Percentiles rank a stretch among this genome's conserved stretches.
These are phyloP conservation scores for Eclectus roratus DNA, from an alignment of 2,113 vertebrate genomes.

Conservation along the genomic window DNA sequence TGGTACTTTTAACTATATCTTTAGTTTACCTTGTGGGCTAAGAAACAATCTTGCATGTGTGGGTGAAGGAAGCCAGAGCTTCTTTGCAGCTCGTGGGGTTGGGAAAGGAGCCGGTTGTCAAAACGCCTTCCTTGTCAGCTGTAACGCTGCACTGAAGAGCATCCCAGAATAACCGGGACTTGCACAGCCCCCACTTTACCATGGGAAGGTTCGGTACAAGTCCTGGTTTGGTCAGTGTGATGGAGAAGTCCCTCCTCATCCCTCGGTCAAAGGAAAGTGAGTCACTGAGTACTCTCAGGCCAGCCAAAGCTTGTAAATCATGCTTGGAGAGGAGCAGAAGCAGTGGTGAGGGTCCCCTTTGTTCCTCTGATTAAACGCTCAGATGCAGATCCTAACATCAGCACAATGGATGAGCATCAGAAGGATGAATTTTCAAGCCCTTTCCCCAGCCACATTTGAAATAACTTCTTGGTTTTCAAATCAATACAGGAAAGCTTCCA, in stretches of 20 bases:
- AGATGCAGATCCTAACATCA: background rate
- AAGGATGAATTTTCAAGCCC: constrained; percentile 8
- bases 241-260: background rate
- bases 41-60: constrained; percentile 52
- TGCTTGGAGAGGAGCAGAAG: background rate
- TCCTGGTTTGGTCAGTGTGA: background rate
- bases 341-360: background rate
- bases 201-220: background rate
- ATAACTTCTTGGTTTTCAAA: background rate
- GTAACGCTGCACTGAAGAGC: background rate
- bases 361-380: background rate
- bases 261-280: background rate
- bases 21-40: constrained; percentile 67
- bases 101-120: constrained; percentile 38
- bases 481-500: constrained; percentile 10
- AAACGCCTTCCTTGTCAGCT: constrained; percentile 48
- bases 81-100: constrained; percentile 10
- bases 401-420: background rate
- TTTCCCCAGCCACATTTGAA: background rate
- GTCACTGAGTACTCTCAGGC: background rate
- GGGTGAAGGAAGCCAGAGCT: constrained; percentile 39
- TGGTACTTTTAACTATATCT: constrained; percentile 81
- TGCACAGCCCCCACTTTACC: background rate
- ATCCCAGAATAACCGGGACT: constrained; percentile 39
- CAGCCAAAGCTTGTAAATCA: background rate